These are phyloP conservation scores for Philopedon plagiatum DNA, from an alignment of 2,888 invertebrate species.

Conservation along the genomic window DNA sequence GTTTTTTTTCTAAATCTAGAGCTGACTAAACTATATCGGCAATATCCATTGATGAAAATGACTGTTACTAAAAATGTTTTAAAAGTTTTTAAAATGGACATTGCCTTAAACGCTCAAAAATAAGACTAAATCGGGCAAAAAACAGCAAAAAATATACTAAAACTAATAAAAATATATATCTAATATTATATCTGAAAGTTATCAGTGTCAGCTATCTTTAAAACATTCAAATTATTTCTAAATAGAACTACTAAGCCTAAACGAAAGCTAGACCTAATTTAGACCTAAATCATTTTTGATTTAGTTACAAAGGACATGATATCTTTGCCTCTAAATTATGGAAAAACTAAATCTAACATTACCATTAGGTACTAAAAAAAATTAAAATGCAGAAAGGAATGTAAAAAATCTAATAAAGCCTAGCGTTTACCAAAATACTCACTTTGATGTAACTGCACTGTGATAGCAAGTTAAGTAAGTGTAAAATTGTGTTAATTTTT, in stretches of 20 bases:
- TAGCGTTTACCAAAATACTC: constrained; percentile 51
- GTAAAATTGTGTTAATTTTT: constrained; percentile 37
- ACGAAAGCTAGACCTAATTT: too few species aligned
- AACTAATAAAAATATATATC: constrained; percentile 18
- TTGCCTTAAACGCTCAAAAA: constrained; percentile 29
- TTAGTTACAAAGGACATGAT: too few species aligned
- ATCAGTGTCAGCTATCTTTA: too few species aligned
- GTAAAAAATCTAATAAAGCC: constrained; percentile 11
- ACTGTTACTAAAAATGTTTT: background rate
- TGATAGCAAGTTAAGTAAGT: constrained; percentile 30
- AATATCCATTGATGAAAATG: background rate
- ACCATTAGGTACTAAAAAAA: background rate
- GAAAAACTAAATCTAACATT: background rate
- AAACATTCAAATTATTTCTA: too few species aligned
- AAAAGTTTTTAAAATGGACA: background rate
- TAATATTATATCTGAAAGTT: background rate
- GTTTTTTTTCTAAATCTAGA: constrained; percentile 17
- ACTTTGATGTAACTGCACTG: constrained; percentile 60
- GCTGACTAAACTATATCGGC: constrained; percentile 35
- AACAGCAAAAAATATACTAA: constrained; percentile 30
- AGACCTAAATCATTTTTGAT: too few species aligned
- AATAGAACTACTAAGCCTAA: too few species aligned
- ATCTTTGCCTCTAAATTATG: background rate
- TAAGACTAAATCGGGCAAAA: constrained; percentile 37
- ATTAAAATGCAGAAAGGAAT: background rate